Evolutionary conservation across 2,888 invertebrate species (phyloP).

Genomic region (Parnassius mnemosyne): DNA sequence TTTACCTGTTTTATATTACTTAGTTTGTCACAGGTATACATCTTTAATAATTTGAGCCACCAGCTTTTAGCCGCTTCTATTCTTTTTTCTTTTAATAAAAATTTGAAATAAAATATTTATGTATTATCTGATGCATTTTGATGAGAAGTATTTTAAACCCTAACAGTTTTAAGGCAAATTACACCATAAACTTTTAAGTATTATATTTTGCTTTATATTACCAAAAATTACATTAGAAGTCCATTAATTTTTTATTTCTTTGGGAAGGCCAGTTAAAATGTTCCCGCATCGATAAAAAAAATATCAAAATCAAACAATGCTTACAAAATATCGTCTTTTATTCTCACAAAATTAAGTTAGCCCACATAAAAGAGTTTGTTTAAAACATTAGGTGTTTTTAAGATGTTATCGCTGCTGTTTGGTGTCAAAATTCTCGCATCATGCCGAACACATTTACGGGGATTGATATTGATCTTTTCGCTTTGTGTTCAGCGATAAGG

Average conservation of each 20-base stretch:
- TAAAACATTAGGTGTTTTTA: constrained; percentile 77
- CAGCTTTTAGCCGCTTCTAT: too few species aligned
- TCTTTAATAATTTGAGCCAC: too few species aligned
- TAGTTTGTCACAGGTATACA: too few species aligned
- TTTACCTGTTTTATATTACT: too few species aligned
- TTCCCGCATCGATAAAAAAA: constrained; percentile 26
- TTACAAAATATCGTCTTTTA: constrained; percentile 64
- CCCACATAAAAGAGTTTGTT: constrained; percentile 78
- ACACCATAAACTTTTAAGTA: too few species aligned
- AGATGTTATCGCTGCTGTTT: constrained; percentile 74
- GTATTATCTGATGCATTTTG: too few species aligned
- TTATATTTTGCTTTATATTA: not conserved
- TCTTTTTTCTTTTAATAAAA: too few species aligned
- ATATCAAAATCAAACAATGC: constrained; percentile 50
- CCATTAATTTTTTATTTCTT: constrained; percentile 19
- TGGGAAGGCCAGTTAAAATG: not conserved
- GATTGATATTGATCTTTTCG: constrained; percentile 62
- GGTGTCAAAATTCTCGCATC: constrained; percentile 80
- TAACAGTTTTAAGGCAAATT: too few species aligned
- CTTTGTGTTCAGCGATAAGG: constrained; percentile 68
- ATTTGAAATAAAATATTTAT: too few species aligned
- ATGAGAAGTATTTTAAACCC: too few species aligned
- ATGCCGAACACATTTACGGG: constrained; percentile 73
- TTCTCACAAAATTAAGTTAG: constrained; percentile 75
- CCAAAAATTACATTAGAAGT: not conserved